Evolutionary conservation across 2,797 vertebrate species (phyloP), one percentile per base, ranked within the genome.

Genomic region (Setipinna tenuifilis): DNA sequence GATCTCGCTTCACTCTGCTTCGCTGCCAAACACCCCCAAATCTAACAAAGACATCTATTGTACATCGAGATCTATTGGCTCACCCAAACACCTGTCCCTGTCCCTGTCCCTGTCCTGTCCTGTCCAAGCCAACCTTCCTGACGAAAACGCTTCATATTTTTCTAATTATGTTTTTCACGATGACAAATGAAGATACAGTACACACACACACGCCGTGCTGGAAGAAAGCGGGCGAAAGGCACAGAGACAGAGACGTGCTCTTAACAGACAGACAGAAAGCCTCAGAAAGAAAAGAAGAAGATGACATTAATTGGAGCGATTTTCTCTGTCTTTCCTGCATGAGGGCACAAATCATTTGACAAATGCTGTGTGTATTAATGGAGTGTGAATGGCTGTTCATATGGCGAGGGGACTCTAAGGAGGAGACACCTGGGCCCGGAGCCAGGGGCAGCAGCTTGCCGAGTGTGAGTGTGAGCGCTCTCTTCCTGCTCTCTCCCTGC

Each of bases 291-390:
- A 85, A 5, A 54, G 46, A 75, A 28, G 54, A 87, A 86, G 88
- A 88, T 90, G 90, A 90, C 89, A 90, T 90, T 91, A 85, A 92
- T 87, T 84, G 86, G 82, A 81, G 35, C 85, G 57, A 82, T 87
- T 87, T 83, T 86, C 81, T n/a, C n/a, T n/a, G n/a, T n/a, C n/a
- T 86, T 87, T 85, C 84, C 89, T 86, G 86, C 58, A 48, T 84
- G 78, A 87, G 82, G 85, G 80, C 31, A 85, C 88, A 90, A 89
- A 89, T 86, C 87, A 87, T 88, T 89, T 83, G 35, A 88, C 82
- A 87, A 89, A 90, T 86, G 87, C 84, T 83, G 86, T 84, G 87
- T 84, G 89, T 87, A 89, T 89, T 89, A 90, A 92, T 90, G 86
- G 83, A 87, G 81, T 41, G 87, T 87, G 86, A 90, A 89, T 90